Base-by-base conservation (phyloP, 2,797 vertebrate species). In the Neosilurus hyrtlii region DNA sequence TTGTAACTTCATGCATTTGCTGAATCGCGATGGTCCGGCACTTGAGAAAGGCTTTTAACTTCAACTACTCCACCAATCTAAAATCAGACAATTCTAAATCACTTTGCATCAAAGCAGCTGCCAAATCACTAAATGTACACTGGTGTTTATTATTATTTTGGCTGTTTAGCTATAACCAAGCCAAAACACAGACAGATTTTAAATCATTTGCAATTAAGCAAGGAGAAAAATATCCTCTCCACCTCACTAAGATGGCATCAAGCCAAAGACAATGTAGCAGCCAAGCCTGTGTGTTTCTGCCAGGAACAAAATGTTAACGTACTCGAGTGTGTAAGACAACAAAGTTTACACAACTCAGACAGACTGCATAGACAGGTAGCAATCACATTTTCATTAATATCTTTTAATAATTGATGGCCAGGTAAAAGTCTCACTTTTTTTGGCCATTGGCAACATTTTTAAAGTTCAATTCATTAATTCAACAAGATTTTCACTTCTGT, bases 161-260 rank as follows among this genome's bases (percentile, higher is more conserved):
- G 91, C 90, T 91, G 77, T 86, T 85, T 90, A 85, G 89, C 90
- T 87, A 84, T 86, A 89, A 88, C 89, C 88, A 89, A 85, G 87
- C 88, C 89, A 80, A 91, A 87, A 89, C 91, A 86, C 83, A 54
- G 70, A 87, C 85, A 89, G 87, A 79, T 90, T 92, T 79, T 86
- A 90, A 92, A 92, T 93, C 92, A 93, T 92, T 93, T 90, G n/a
- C 90, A 93, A 93, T 93, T 93, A 93, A 90, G 92, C 92, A 89
- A 90, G 89, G 86, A 83, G 62, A 65, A 61, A 88, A 88, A 89
- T 65, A 88, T 88, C 86, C 83, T 87, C 85, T 90, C 80, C 80
- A 80, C 88, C 85, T 86, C 37, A 76, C 87, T 88, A 88, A 90
- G 88, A 90, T 91, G 91, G 78, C 85, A 88, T 87, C 87, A 88